phyloP scores from a whole-genome alignment of 2,888 invertebrate genomes.

The Athetis lepigone region DNA sequence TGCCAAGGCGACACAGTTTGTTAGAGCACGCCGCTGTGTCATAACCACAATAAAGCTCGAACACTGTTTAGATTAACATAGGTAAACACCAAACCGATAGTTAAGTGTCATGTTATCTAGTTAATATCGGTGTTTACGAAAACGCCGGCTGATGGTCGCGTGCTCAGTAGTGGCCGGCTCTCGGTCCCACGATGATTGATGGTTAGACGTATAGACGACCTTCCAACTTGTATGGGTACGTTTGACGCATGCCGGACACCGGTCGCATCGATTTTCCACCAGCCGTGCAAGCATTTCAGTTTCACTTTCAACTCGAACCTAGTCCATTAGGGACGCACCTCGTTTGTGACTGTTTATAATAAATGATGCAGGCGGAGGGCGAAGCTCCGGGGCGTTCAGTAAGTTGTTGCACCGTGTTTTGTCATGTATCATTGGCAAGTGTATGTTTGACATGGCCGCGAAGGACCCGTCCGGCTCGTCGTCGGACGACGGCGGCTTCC shows the following conservation, averaged over 20 bases:
- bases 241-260: slow-evolving; percentile 78
- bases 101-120: slow-evolving; percentile 45
- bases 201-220: slow-evolving; percentile 72
- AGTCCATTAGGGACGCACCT: slow-evolving; percentile 77
- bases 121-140: slow-evolving; percentile 52
- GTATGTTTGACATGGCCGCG: slow-evolving; percentile 81
- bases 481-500: slow-evolving; percentile 89
- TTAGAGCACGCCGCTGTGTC: slow-evolving; percentile 74
- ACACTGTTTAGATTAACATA: slow-evolving; percentile 60
- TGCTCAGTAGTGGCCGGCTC: slow-evolving; percentile 64
- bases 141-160: slow-evolving; percentile 66
- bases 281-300: slow-evolving; percentile 76
- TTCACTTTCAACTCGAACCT: slow-evolving; percentile 80
- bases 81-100: slow-evolving; percentile 36
- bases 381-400: slow-evolving; percentile 69
- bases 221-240: slow-evolving; percentile 76
- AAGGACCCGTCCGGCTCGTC: slow-evolving; percentile 89
- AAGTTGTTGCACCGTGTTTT: slow-evolving; percentile 75
- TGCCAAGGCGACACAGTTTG: slow-evolving; percentile 77
- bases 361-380: slow-evolving; percentile 66
- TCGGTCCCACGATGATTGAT: slow-evolving; percentile 79
- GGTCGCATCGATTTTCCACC: slow-evolving; percentile 85
- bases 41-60: slow-evolving; percentile 59
- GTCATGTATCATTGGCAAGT: slow-evolving; percentile 78
- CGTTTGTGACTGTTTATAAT: slow-evolving; percentile 63